Base-by-base conservation (phyloP, 2,797 vertebrate species). In the Atherinosoma microstoma region DNA sequence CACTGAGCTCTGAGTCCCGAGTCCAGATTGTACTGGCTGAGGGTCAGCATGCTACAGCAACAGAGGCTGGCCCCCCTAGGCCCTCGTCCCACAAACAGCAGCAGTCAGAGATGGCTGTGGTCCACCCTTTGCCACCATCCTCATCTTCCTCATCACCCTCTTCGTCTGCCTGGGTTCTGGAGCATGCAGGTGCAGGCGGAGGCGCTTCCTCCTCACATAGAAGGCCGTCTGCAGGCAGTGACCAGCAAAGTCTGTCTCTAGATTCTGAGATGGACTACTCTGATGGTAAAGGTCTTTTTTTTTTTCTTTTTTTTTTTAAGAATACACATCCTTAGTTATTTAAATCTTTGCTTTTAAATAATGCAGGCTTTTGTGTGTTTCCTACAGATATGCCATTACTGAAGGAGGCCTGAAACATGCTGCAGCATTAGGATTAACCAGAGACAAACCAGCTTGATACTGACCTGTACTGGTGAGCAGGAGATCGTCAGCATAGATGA, bases 11-110 rank as follows among this genome's bases (percentile, higher is more conserved):
- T 0, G 96, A 96, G 87, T 95, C 96, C 64, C 92, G 96, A 49
- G 94, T 98, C 71, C 97, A 96, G 91, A 97, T 98, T 0, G 96
- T 98, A 80, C 89, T 98, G 80, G 97, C 96, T 0, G 96, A 98
- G 92, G 94, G 84, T 91, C 95, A 13, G 93, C 94, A 92, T 89
- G 0, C 94, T 40, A 63, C 89, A 36, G 38, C 51, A 12, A 72
- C 95, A 70, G 96, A 91, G 79, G 94, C 95, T 58, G 95, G 95
- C 89, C 93, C 90, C 65, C 88, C 96, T 6, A 89, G 93, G 80
- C 87, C 91, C 15, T 85, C 90, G 9, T 76, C 84, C 47, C 75
- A 90, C 62, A 91, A 90, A 80, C 92, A 94, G 69, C 95, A 92
- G 78, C 95, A 94, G 79, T 96, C 96, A 24, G 97, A 98, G 92